These are phyloP conservation scores for Limnephilus marmoratus DNA, from an alignment of 2,888 invertebrate genomes.

Conservation along the genomic window DNA sequence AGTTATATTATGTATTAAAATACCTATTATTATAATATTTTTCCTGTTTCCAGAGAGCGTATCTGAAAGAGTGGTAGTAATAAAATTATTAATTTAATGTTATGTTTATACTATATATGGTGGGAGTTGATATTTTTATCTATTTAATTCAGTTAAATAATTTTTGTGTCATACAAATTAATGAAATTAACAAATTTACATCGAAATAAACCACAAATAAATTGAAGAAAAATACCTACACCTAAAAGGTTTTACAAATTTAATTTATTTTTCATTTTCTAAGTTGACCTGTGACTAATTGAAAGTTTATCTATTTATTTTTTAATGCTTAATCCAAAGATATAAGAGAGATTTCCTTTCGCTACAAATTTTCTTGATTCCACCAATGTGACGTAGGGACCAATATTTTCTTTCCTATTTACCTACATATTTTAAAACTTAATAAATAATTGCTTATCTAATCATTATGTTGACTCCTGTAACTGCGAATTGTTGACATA, in stretches of 20 bases:
- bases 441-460: background rate
- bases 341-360: background rate
- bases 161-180: background rate
- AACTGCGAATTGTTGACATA: background rate
- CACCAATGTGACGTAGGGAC: background rate
- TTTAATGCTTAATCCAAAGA: too few species aligned
- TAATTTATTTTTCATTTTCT: too few species aligned
- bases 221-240: too few species aligned
- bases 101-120: too few species aligned
- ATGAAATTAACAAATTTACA: too few species aligned
- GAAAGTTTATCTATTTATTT: too few species aligned
- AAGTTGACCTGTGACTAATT: too few species aligned
- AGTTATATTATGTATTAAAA: background rate
- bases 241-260: too few species aligned
- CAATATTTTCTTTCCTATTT: background rate
- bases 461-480: background rate
- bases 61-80: background rate
- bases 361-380: background rate
- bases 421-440: background rate
- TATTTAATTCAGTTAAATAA: background rate
- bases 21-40: background rate
- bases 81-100: background rate
- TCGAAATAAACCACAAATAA: too few species aligned
- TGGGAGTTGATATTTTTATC: too few species aligned
- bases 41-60: background rate